Conservation (phyloP, 2,888 invertebrate genomes). For the Boloria selene region DNA sequence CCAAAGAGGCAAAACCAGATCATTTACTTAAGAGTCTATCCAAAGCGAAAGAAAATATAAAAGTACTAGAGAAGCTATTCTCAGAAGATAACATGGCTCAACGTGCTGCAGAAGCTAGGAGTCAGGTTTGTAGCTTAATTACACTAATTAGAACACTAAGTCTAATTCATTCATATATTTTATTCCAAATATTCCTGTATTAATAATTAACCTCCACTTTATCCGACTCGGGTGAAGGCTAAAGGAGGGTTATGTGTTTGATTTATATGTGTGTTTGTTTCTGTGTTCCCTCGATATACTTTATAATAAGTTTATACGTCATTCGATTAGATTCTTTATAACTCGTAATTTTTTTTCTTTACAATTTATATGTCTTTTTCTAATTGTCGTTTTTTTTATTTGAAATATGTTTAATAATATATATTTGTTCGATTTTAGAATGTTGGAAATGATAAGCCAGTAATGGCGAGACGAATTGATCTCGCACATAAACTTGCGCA, state of each 20-base stretch:
- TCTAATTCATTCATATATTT: too few species aligned
- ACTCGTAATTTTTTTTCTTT: too few species aligned
- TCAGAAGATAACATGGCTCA: constrained; percentile 30
- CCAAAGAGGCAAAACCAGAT: constrained; percentile 18
- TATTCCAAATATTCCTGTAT: too few species aligned
- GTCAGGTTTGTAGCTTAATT: neutral
- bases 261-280: too few species aligned
- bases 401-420: neutral
- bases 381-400: neutral
- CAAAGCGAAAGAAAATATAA: constrained; percentile 27
- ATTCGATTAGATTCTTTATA: too few species aligned
- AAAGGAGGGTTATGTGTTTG: too few species aligned
- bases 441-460: constrained; percentile 8
- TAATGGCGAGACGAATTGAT: constrained; percentile 26
- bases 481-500: constrained; percentile 33
- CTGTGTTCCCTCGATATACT: too few species aligned
- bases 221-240: too few species aligned
- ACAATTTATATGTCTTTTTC: too few species aligned
- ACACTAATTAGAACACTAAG: too few species aligned
- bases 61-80: constrained; percentile 29
- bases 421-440: neutral
- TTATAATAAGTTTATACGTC: too few species aligned
- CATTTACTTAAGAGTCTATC: constrained; percentile 24
- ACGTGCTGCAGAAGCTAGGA: constrained; percentile 2
- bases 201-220: too few species aligned